These are phyloP conservation scores for Parthenolecanium corni DNA, from an alignment of 2,888 invertebrate genomes.

Conservation along the genomic window DNA sequence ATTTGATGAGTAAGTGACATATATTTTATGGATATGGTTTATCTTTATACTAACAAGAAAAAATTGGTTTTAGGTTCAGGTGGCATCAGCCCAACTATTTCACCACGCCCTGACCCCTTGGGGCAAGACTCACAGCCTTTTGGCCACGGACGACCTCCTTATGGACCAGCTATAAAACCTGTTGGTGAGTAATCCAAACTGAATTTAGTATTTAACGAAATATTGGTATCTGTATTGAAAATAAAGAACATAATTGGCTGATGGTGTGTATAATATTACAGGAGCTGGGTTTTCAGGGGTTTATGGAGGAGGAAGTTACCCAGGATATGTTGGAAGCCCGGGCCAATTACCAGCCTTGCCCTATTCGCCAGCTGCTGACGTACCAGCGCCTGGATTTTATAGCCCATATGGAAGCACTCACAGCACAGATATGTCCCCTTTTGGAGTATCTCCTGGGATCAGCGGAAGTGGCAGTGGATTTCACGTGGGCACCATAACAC, in stretches of 20 bases:
- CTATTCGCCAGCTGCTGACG: conserved; percentile 15
- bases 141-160: conserved; percentile 38
- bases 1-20: conserved; percentile 69
- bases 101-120: conserved; percentile 40
- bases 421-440: conserved; percentile 7
- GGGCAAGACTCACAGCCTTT: conserved; percentile 42
- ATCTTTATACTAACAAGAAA: not conserved
- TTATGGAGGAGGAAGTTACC: conserved; percentile 34
- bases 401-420: conserved; percentile 4
- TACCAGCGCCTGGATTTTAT: conserved; percentile 8
- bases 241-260: not conserved
- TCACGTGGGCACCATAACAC: conserved; percentile 9
- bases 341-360: not conserved
- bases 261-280: too few species aligned
- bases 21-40: too few species aligned
- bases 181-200: conserved; percentile 14
- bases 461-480: conserved; percentile 8
- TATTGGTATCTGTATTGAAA: not conserved
- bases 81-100: conserved; percentile 7
- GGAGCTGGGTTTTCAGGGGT: conserved; percentile 36
- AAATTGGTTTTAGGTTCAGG: conserved; percentile 1
- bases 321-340: conserved; percentile 31
- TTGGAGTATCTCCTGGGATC: conserved; percentile 13
- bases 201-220: too few species aligned
- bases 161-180: conserved; percentile 26